These are phyloP conservation scores for Cheilosia urbana DNA, from an alignment of 2,888 invertebrate genomes.

Conservation along the genomic window DNA sequence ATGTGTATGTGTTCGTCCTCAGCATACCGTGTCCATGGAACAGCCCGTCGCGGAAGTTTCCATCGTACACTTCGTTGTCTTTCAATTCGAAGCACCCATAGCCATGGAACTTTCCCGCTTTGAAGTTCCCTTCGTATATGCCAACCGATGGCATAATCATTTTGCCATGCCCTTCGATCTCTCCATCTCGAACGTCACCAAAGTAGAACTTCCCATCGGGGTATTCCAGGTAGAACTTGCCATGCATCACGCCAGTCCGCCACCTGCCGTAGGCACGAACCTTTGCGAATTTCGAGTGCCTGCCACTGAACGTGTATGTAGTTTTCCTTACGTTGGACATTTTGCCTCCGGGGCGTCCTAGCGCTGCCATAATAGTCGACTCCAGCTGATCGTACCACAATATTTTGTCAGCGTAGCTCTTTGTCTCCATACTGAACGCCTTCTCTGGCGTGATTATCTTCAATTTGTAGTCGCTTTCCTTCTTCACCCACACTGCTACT, in stretches of 20 bases:
- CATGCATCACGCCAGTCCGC: slow-evolving; percentile 92
- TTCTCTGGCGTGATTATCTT: slow-evolving; percentile 92
- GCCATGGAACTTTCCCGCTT: slow-evolving; percentile 92
- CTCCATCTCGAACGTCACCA: slow-evolving; percentile 90
- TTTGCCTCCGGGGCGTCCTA: slow-evolving; percentile 87
- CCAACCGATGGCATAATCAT: slow-evolving; percentile 84
- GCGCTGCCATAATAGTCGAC: slow-evolving; percentile 88
- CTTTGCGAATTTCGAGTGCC: slow-evolving; percentile 89
- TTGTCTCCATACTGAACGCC: slow-evolving; percentile 87
- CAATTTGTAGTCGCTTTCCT: slow-evolving; percentile 88
- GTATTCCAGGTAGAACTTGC: slow-evolving; percentile 92
- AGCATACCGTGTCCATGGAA: slow-evolving; percentile 94
- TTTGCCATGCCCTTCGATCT: slow-evolving; percentile 82
- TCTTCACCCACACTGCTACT: slow-evolving; percentile 92
- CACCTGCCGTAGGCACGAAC: slow-evolving; percentile 92
- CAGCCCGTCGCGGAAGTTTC: slow-evolving; percentile 92
- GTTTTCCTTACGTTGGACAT: slow-evolving; percentile 89
- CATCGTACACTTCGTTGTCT: slow-evolving; percentile 93
- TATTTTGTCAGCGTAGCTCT: slow-evolving; percentile 87
- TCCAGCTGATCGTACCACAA: slow-evolving; percentile 92
- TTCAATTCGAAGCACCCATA: slow-evolving; percentile 88
- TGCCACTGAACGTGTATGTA: slow-evolving; percentile 88
- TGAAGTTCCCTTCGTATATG: slow-evolving; percentile 88
- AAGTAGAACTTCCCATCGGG: slow-evolving; percentile 90
- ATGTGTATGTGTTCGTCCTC: slow-evolving; percentile 92